Evolutionary conservation across 2,797 vertebrate genomes (phyloP), one percentile per base, ranked within the genome.

Genomic region (Acanthurus tractus): DNA sequence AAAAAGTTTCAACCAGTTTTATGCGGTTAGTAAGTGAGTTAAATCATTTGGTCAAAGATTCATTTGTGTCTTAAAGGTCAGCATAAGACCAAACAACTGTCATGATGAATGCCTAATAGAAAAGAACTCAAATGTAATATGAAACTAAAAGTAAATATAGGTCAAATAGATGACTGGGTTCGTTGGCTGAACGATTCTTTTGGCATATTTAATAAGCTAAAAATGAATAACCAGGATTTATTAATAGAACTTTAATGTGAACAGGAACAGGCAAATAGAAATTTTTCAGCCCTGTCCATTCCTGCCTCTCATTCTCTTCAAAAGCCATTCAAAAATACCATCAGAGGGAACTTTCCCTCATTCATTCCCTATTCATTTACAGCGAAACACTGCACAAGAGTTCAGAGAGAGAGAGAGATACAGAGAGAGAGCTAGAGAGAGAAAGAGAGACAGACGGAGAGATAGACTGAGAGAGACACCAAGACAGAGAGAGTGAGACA

Each of bases 391-490:
- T 34, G 29, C 29, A 34, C 29, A 34, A 34, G 29, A 14, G 25
- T 42, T 17, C 44, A 42, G 38, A 42, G 38, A 58, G 56, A 61
- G 36, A 15, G 29, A 70, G 55, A 22, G 74, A 55, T 70, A 55
- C 63, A 57, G 63, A 65, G 67, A 67, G 52, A 76, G 76, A 68
- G 23, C 45, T 46, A 55, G 63, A 59, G 68, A 82, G 82, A 78
- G 82, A 86, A 86, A 89, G 92, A 15, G 71, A 53, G 29, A 20
- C 13, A 29, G 54, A 36, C 29, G 18, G 71, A 72, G 40, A 72
- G 34, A 73, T 59, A 65, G 56, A 48, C 29, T 34, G 29, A 34
- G 29, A 34, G 29, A 34, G 29, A 34, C 29, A 34, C 29, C 29
- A 34, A 34, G 29, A 34, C 29, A 34, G 29, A 34, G 29, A 34